Evolutionary conservation across 2,888 invertebrate genomes (phyloP).

Genomic region (Apodemia duryi): DNA sequence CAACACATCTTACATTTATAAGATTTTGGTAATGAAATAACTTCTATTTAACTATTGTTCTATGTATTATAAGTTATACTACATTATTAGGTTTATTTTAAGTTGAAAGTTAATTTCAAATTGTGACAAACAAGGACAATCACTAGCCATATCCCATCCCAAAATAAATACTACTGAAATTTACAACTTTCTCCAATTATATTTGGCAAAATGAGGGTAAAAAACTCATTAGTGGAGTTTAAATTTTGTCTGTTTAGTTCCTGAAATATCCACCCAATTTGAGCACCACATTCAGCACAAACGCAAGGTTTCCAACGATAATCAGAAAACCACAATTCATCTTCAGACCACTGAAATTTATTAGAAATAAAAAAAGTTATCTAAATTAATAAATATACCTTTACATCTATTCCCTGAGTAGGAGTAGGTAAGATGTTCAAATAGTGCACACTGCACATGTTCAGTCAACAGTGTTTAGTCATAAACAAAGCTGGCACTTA

Average conservation of each 20-base stretch:
- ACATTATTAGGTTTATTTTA: background rate
- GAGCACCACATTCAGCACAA: constrained; percentile 77
- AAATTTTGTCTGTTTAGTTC: constrained; percentile 40
- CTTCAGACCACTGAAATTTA: constrained; percentile 70
- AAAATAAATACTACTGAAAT: constrained; percentile 35
- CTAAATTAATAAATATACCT: too few relatives aligned
- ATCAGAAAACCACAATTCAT: constrained; percentile 79
- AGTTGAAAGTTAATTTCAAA: constrained; percentile 4
- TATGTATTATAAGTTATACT: too few relatives aligned
- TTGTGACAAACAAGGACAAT: constrained; percentile 22
- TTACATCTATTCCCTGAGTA: too few relatives aligned
- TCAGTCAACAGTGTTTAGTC: too few relatives aligned
- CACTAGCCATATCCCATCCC: constrained; percentile 30
- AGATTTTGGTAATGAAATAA: too few relatives aligned
- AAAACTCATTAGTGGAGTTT: constrained; percentile 40
- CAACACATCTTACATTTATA: too few relatives aligned
- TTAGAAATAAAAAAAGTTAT: constrained; percentile 16
- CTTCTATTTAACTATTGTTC: too few relatives aligned
- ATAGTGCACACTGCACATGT: too few relatives aligned
- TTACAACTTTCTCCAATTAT: constrained; percentile 59
- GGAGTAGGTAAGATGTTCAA: too few relatives aligned
- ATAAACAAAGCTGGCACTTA: background rate
- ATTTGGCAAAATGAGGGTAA: constrained; percentile 46
- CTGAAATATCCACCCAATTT: constrained; percentile 79
- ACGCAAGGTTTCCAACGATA: constrained; percentile 78